Percentiles rank a stretch among this genome's conserved stretches.
phyloP scores from a whole-genome alignment of 35 echinoderm and acorn worm genomes.

The Apostichopus parvimensis region DNA sequence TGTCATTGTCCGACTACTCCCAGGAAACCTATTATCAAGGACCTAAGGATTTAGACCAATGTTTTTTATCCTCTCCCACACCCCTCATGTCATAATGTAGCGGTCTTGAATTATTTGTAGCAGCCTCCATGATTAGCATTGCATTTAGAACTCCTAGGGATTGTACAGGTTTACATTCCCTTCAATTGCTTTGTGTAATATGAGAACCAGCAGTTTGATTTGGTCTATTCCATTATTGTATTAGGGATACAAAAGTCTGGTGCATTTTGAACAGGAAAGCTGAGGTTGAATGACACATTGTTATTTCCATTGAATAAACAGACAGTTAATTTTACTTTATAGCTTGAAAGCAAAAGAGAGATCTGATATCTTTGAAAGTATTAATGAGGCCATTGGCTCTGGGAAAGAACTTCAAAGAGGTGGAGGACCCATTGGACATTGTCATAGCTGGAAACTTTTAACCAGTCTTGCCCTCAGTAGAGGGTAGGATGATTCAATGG shows the following conservation, averaged over 20 bases:
- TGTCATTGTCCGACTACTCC: background rate
- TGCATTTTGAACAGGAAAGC: background rate
- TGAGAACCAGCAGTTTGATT: background rate
- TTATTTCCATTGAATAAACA: conserved; percentile 41
- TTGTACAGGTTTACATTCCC: background rate
- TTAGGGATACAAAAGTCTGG: background rate
- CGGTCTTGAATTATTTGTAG: background rate
- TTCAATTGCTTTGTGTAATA: background rate
- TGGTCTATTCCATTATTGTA: background rate
- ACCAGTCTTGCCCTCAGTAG: too few relatives aligned
- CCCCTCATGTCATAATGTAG: conserved; percentile 11
- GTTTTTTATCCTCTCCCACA: too few relatives aligned
- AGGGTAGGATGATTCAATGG: background rate
- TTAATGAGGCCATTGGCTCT: conserved; percentile 38
- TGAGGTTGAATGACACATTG: conserved; percentile 47
- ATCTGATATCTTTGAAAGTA: background rate
- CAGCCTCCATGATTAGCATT: too few relatives aligned
- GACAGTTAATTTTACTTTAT: conserved; percentile 51
- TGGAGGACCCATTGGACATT: conserved; percentile 4
- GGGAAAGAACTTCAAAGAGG: background rate
- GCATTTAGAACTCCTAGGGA: background rate
- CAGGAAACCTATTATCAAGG: too few relatives aligned
- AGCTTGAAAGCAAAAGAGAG: conserved; percentile 13
- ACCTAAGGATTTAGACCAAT: background rate
- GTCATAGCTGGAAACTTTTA: background rate